Evolutionary conservation across 1,140 invertebrate species (phyloP).

Genomic region (Odontomachus brunneus): DNA sequence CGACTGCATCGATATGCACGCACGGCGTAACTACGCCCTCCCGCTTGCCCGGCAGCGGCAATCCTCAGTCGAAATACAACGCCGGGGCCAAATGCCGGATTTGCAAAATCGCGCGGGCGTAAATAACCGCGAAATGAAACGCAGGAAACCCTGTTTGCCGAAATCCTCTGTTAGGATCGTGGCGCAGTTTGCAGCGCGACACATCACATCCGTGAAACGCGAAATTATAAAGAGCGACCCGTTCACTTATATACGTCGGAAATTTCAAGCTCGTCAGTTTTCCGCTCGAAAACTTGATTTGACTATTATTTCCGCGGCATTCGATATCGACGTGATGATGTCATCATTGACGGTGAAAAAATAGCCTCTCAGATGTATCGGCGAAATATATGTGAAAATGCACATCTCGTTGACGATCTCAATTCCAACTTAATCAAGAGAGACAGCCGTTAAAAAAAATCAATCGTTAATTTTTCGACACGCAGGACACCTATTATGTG

Average conservation of each 20-base stretch:
- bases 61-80: conserved; percentile 66
- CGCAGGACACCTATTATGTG: background rate
- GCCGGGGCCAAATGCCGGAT: conserved; percentile 65
- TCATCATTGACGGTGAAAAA: no score
- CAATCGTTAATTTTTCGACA: background rate
- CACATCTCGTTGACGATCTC: background rate
- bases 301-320: no score
- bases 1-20: conserved; percentile 49
- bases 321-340: no score
- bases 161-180: conserved; percentile 63
- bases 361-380: no score
- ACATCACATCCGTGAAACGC: conserved; percentile 43
- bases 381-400: no score
- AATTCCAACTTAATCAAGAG: background rate
- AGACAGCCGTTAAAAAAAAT: background rate
- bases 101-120: conserved; percentile 68
- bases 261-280: conserved; percentile 7
- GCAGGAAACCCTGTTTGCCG: conserved; percentile 60
- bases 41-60: conserved; percentile 48
- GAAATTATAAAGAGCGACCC: conserved; percentile 6
- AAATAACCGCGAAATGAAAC: conserved; percentile 75
- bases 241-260: no score
- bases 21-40: conserved; percentile 33
- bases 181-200: conserved; percentile 51
- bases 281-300: no score